These are phyloP conservation scores for Dufourea novaeangliae DNA, from an alignment of 1,140 invertebrate species.

Conservation along the genomic window DNA sequence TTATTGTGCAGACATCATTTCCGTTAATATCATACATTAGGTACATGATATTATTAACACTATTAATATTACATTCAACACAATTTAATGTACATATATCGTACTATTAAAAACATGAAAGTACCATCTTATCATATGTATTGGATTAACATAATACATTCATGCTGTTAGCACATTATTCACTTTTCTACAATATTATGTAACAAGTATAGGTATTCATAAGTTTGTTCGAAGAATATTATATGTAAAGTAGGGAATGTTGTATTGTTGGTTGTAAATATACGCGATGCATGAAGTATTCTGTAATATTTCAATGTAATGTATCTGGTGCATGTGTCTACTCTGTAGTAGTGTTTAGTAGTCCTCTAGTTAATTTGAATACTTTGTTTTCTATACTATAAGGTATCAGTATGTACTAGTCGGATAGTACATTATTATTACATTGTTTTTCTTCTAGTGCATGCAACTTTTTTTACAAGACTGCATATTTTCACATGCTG, in stretches of 20 bases:
- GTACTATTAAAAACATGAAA: conserved; percentile 22
- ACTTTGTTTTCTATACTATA: neutral
- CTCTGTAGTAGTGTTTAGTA: neutral
- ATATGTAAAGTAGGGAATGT: conserved; percentile 16
- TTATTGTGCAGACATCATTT: neutral
- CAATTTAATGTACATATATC: neutral
- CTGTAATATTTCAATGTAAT: neutral
- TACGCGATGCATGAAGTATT: conserved; percentile 21
- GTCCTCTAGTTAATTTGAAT: neutral
- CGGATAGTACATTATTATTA: neutral
- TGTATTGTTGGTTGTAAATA: conserved; percentile 5
- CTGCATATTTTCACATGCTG: neutral
- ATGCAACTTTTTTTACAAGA: conserved; percentile 13
- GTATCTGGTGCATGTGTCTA: neutral
- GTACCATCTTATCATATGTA: conserved; percentile 5
- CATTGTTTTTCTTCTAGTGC: conserved; percentile 1
- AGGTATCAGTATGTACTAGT: neutral
- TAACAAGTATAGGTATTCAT: conserved; percentile 21
- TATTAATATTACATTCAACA: conserved; percentile 12
- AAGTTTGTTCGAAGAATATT: conserved; percentile 15
- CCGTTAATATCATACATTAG: neutral
- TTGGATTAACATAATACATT: conserved; percentile 48
- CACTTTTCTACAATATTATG: conserved; percentile 1
- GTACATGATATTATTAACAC: neutral
- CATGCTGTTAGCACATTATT: conserved; percentile 50